These are phyloP conservation scores for Molossus molossus DNA, from an alignment of 2,797 vertebrate genomes.

Conservation along the genomic window DNA sequence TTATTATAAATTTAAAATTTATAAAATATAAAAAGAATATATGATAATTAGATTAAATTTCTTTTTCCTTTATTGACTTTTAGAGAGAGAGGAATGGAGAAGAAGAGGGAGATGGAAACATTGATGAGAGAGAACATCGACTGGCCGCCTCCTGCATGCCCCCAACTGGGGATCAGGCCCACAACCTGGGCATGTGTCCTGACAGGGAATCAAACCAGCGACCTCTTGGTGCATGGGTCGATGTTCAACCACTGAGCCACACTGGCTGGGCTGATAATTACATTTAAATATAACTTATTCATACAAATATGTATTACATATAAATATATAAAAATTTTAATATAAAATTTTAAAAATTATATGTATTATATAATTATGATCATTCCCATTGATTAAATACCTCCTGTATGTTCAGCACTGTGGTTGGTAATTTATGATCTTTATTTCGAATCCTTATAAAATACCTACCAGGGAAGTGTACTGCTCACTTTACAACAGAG, in stretches of 20 bases:
- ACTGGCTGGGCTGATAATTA: too few relatives aligned
- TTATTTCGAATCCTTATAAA: conserved; percentile 47
- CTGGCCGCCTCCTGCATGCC: too few relatives aligned
- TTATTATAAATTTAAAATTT: conserved; percentile 9
- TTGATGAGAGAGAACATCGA: too few relatives aligned
- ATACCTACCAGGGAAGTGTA: background rate
- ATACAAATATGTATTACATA: background rate
- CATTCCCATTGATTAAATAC: background rate
- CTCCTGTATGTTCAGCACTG: background rate
- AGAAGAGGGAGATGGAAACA: too few relatives aligned
- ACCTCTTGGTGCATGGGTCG: too few relatives aligned
- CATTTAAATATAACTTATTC: background rate
- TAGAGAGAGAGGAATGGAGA: too few relatives aligned
- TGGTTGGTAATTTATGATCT: background rate
- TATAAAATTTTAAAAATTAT: background rate
- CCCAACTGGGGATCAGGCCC: too few relatives aligned
- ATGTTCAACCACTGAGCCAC: too few relatives aligned
- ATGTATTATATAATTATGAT: conserved; percentile 27
- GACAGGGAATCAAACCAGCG: too few relatives aligned
- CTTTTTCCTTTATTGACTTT: too few relatives aligned
- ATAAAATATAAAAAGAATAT: background rate
- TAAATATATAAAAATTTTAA: background rate
- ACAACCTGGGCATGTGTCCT: too few relatives aligned
- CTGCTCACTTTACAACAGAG: conserved; percentile 49
- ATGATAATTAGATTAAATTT: background rate